These are phyloP conservation scores for Gasteruption jaculator DNA, from an alignment of 2,888 invertebrate species.

Conservation along the genomic window DNA sequence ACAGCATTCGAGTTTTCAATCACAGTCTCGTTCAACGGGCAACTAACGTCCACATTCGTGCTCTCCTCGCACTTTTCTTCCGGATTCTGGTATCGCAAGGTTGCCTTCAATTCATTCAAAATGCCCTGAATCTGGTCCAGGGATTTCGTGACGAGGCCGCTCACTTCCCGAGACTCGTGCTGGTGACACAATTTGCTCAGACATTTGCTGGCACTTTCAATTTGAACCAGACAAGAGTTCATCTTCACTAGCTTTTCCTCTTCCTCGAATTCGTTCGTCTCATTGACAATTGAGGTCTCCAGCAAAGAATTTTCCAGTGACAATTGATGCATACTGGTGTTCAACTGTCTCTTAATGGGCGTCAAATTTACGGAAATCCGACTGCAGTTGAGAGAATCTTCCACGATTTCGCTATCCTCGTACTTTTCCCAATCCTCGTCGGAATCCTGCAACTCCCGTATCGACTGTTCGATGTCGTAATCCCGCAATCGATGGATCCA, in stretches of 20 bases:
- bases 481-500: conserved; percentile 45
- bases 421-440: conserved; percentile 41
- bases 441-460: conserved; percentile 37
- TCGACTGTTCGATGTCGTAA: conserved; percentile 42
- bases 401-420: conserved; percentile 36
- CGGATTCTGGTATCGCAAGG: conserved; percentile 20
- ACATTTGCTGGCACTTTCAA: conserved; percentile 40
- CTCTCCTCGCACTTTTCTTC: conserved; percentile 20
- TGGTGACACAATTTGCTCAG: conserved; percentile 38
- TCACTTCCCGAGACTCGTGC: conserved; percentile 30
- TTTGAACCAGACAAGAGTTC: conserved; percentile 39
- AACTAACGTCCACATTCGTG: conserved; percentile 17
- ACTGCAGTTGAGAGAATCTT: conserved; percentile 36
- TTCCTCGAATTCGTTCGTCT: conserved; percentile 25
- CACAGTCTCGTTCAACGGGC: conserved; percentile 26
- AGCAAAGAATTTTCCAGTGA: conserved; percentile 40
- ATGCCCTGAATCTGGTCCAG: conserved; percentile 36
- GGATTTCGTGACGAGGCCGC: conserved; percentile 30
- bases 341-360: conserved; percentile 44
- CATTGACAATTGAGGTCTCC: conserved; percentile 27
- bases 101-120: conserved; percentile 31
- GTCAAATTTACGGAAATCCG: conserved; percentile 45
- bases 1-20: conserved; percentile 29
- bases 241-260: conserved; percentile 37
- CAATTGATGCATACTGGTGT: conserved; percentile 46